phyloP scores from a whole-genome alignment of 2,797 vertebrate genomes.

The Rhabdomys pumilio region DNA sequence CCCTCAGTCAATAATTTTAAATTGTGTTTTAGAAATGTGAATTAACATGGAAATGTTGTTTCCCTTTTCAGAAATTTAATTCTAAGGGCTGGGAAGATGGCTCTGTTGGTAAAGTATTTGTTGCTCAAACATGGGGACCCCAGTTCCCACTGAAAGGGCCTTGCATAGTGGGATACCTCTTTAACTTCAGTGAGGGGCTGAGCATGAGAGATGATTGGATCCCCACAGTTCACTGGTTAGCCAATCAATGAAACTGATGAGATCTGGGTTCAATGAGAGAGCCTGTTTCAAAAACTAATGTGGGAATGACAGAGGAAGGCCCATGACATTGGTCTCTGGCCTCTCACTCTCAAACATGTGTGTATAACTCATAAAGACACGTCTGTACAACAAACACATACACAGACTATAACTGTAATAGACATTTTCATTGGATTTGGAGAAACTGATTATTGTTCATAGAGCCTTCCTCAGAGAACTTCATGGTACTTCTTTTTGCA shows the following conservation, averaged over 20 bases:
- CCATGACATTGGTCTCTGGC: background rate
- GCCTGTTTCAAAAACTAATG: background rate
- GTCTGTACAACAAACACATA: background rate
- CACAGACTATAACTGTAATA: background rate
- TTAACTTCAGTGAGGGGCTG: background rate
- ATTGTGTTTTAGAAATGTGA: slow-evolving; percentile 61
- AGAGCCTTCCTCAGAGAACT: slow-evolving; percentile 67
- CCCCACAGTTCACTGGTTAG: background rate
- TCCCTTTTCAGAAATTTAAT: slow-evolving; percentile 69
- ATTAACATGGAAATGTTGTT: slow-evolving; percentile 43
- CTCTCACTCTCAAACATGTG: too few relatives aligned
- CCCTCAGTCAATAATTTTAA: slow-evolving; percentile 53
- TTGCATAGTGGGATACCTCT: background rate
- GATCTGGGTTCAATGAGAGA: background rate
- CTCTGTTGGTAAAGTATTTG: background rate
- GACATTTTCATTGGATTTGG: slow-evolving; percentile 63
- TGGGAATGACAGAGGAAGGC: background rate
- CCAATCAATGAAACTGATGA: background rate
- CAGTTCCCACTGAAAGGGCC: background rate
- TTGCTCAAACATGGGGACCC: background rate
- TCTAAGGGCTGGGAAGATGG: background rate
- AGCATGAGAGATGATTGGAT: background rate
- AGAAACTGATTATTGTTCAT: slow-evolving; percentile 71
- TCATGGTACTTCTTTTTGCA: slow-evolving; percentile 12
- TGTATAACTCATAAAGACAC: background rate